phyloP scores from a whole-genome alignment of 2,888 invertebrate species.

The Sphaerophoria taeniata region DNA sequence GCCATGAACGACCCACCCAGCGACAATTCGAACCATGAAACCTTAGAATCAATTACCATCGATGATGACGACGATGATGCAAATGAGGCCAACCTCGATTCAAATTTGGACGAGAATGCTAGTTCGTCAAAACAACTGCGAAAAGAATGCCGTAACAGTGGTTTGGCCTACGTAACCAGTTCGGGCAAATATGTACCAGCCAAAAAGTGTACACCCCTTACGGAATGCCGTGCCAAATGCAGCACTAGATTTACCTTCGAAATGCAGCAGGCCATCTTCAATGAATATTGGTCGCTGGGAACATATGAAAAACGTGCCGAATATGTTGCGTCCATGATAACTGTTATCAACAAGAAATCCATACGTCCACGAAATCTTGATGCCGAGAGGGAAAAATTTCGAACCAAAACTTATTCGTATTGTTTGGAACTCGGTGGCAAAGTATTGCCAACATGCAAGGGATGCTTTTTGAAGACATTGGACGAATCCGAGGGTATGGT shows the following conservation, averaged over 20 bases:
- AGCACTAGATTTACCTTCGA: conserved; percentile 62
- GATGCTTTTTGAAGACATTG: conserved; percentile 58
- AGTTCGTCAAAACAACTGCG: conserved; percentile 47
- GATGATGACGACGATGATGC: conserved; percentile 11
- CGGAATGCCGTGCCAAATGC: conserved; percentile 70
- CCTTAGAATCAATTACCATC: conserved; percentile 14
- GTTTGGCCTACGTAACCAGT: conserved; percentile 65
- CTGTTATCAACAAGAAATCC: conserved; percentile 50
- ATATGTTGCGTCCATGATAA: conserved; percentile 62
- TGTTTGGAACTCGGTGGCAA: conserved; percentile 33
- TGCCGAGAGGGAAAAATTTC: conserved; percentile 44
- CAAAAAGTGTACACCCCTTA: conserved; percentile 58
- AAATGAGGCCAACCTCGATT: conserved; percentile 15
- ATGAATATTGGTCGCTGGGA: conserved; percentile 65
- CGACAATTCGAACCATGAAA: conserved; percentile 28
- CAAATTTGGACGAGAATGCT: background rate
- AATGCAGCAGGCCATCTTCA: conserved; percentile 66
- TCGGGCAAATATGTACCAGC: conserved; percentile 63
- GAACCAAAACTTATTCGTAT: conserved; percentile 59
- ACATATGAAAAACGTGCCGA: conserved; percentile 69
- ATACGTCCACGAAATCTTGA: conserved; percentile 38
- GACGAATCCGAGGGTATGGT: conserved; percentile 63
- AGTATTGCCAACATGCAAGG: conserved; percentile 54
- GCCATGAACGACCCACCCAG: conserved; percentile 11
- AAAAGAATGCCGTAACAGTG: conserved; percentile 60